These are phyloP conservation scores for Apamea sordens DNA, from an alignment of 2,888 invertebrate genomes.

Conservation along the genomic window DNA sequence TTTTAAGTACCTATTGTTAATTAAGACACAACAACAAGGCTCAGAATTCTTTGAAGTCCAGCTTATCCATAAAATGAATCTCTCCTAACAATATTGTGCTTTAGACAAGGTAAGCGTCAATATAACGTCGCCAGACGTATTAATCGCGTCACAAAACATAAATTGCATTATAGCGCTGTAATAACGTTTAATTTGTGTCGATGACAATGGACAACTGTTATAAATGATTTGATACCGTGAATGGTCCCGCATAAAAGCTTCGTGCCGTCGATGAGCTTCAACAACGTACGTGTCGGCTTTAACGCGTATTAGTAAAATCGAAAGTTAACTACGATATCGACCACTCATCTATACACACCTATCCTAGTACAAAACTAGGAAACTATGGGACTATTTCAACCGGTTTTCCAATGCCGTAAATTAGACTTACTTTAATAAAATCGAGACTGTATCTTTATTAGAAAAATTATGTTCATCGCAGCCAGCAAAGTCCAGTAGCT, in stretches of 20 bases:
- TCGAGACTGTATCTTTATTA: slow-evolving; percentile 62
- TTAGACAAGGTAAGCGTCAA: not conserved
- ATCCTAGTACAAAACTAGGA: slow-evolving; percentile 20
- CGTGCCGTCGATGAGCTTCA: slow-evolving; percentile 26
- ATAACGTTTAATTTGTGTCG: slow-evolving; percentile 57
- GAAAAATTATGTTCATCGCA: slow-evolving; percentile 62
- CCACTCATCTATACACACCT: slow-evolving; percentile 4
- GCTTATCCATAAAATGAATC: not conserved
- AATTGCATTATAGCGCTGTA: slow-evolving; percentile 26
- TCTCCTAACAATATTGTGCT: slow-evolving; percentile 26
- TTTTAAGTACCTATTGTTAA: not conserved
- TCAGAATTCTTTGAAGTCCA: not conserved
- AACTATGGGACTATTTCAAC: slow-evolving; percentile 34
- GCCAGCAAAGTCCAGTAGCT: slow-evolving; percentile 64
- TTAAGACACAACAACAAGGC: not conserved
- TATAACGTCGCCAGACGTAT: not conserved
- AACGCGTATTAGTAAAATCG: slow-evolving; percentile 59
- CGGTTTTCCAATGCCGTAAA: slow-evolving; percentile 43
- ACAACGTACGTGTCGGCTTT: slow-evolving; percentile 36
- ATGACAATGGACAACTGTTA: slow-evolving; percentile 58
- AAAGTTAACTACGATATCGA: slow-evolving; percentile 59
- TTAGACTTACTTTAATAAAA: slow-evolving; percentile 51
- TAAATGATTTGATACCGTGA: slow-evolving; percentile 55
- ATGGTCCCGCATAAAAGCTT: slow-evolving; percentile 57
- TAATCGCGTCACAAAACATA: slow-evolving; percentile 30